A percentile compares a stretch with the other conserved stretches of the same genome.
phyloP scores from a whole-genome alignment of 2,888 invertebrate species.

The Therioaphis trifolii region DNA sequence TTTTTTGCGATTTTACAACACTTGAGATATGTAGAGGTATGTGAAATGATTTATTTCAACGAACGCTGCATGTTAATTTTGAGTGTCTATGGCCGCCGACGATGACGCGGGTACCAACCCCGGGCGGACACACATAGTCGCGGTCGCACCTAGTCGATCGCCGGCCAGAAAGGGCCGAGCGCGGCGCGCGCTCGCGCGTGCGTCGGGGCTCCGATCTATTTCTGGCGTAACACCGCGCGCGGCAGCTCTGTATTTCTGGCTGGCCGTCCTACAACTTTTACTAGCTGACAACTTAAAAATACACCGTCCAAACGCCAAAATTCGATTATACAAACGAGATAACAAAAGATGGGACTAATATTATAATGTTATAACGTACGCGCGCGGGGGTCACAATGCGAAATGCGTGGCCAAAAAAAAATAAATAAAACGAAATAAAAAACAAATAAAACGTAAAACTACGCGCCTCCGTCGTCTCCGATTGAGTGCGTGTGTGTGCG shows the following conservation, averaged over 20 bases:
- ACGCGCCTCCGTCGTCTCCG: background rate
- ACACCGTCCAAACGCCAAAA: conserved; percentile 49
- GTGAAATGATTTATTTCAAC: no score
- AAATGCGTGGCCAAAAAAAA: conserved; percentile 20
- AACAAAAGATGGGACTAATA: conserved; percentile 45
- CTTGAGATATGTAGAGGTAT: no score
- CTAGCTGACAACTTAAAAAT: conserved; percentile 61
- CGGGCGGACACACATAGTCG: background rate
- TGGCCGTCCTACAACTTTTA: conserved; percentile 56
- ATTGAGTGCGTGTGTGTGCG: no score
- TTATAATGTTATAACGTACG: background rate
- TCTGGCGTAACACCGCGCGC: conserved; percentile 57
- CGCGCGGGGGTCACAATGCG: background rate
- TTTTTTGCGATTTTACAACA: no score
- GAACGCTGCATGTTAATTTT: no score
- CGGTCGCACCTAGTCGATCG: no score
- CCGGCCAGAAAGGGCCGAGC: no score
- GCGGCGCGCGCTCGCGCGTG: no score
- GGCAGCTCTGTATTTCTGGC: conserved; percentile 57
- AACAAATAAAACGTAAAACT: background rate
- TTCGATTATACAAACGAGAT: conserved; percentile 58
- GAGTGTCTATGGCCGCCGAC: no score
- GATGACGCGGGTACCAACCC: no score
- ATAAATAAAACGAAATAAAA: background rate
- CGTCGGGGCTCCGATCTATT: conserved; percentile 57